phyloP scores from a whole-genome alignment of 2,113 vertebrate genomes.

The Sphaerodactylus townsendi region DNA sequence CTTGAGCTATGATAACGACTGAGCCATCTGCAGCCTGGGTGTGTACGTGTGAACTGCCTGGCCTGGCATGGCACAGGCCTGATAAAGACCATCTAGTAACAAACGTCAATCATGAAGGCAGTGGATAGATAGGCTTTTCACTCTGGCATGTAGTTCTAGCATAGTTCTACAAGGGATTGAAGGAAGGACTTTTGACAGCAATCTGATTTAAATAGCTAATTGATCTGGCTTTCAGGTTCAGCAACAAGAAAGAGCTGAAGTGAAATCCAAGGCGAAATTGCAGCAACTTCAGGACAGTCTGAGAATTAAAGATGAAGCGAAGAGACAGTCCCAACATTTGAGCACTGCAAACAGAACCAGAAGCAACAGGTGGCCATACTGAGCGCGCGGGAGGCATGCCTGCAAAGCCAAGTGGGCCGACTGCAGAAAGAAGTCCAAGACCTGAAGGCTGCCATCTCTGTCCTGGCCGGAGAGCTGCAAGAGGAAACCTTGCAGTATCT shows the following conservation, averaged over 20 bases:
- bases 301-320: conserved; percentile 80
- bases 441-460: conserved; percentile 57
- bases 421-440: conserved; percentile 79
- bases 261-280: conserved; percentile 73
- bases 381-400: conserved; percentile 72
- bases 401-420: conserved; percentile 72
- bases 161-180: too few relatives aligned
- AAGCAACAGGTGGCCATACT: conserved; percentile 72
- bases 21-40: too few relatives aligned
- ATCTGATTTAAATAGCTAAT: neutral
- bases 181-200: too few relatives aligned
- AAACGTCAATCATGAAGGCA: too few relatives aligned
- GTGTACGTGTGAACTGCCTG: too few relatives aligned
- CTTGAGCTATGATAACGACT: too few relatives aligned
- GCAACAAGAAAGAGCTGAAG: conserved; percentile 74
- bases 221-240: conserved; percentile 66
- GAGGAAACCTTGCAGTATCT: conserved; percentile 5
- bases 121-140: too few relatives aligned
- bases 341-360: conserved; percentile 79
- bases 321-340: conserved; percentile 79
- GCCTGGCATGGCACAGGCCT: too few relatives aligned
- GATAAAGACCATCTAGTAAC: too few relatives aligned
- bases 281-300: conserved; percentile 77
- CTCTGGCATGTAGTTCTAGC: too few relatives aligned
- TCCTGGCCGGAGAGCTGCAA: conserved; percentile 54